Percentiles rank a stretch among this genome's conserved stretches.
Evolutionary conservation across 1,140 invertebrate species (phyloP).

Genomic region (Thalassaphorura encarpata): DNA sequence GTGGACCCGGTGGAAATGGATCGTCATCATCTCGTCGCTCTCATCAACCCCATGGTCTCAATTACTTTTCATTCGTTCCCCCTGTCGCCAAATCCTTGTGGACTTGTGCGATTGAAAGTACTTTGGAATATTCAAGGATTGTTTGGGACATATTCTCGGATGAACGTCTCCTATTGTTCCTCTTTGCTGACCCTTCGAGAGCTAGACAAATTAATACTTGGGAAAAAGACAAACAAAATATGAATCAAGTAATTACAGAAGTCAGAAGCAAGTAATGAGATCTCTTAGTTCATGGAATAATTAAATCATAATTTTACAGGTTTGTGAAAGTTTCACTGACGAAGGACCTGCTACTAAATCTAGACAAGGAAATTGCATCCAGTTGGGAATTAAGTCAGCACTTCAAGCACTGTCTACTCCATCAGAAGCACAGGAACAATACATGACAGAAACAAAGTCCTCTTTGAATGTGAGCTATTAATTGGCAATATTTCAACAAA

Average conservation of each 20-base stretch:
- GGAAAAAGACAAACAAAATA: constrained; percentile 66
- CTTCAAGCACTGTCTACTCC: constrained; percentile 69
- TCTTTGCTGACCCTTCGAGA: constrained; percentile 62
- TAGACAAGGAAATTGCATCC: too few relatives aligned
- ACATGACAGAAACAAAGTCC: background rate
- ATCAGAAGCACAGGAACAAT: constrained; percentile 3
- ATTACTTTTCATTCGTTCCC: constrained; percentile 49
- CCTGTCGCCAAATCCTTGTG: constrained; percentile 83
- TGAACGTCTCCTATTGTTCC: constrained; percentile 73
- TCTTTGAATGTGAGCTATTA: background rate
- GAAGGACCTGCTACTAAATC: constrained; percentile 46
- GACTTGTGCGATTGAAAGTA: constrained; percentile 88
- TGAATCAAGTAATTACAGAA: constrained; percentile 56
- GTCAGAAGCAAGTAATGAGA: background rate
- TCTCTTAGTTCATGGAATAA: too few relatives aligned
- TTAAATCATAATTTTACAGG: constrained; percentile 6
- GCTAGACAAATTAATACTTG: constrained; percentile 73
- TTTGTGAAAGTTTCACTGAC: constrained; percentile 52
- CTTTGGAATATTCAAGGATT: constrained; percentile 88
- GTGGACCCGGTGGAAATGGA: too few relatives aligned
- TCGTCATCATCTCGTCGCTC: too few relatives aligned
- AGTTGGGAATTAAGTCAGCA: constrained; percentile 62
- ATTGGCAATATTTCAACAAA: too few relatives aligned
- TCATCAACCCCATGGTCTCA: constrained; percentile 32
- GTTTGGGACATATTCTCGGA: constrained; percentile 91